phyloP scores from a whole-genome alignment of 2,888 invertebrate species.

The Papilio protenor region DNA sequence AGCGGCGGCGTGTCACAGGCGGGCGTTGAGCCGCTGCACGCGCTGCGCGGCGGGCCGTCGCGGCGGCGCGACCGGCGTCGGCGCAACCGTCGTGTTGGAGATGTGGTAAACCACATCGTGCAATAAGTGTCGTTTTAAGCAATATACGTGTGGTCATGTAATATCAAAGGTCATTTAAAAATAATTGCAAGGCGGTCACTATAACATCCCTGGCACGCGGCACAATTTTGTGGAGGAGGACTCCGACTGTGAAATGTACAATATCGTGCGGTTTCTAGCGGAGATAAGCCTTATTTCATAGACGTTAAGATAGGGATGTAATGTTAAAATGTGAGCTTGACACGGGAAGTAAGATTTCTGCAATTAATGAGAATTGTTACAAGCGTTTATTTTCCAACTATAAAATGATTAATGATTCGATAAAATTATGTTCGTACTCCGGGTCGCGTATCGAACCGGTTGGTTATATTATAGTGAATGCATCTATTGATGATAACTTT shows the following conservation, averaged over 20 bases:
- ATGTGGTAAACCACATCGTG: constrained; percentile 22
- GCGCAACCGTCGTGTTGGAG: constrained; percentile 1
- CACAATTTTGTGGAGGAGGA: background rate
- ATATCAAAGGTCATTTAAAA: constrained; percentile 3
- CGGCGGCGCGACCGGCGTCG: background rate
- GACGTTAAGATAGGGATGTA: background rate
- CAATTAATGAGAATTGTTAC: constrained; percentile 1
- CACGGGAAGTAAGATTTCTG: background rate
- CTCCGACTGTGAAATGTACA: constrained; percentile 3
- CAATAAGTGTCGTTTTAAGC: constrained; percentile 41
- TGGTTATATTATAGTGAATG: background rate
- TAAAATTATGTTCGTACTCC: background rate
- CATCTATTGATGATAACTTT: background rate
- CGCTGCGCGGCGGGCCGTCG: constrained; percentile 13
- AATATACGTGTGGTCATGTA: constrained; percentile 43
- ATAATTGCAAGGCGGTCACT: background rate
- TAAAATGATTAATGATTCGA: background rate
- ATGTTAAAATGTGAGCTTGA: background rate
- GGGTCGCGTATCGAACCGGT: background rate
- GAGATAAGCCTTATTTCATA: constrained; percentile 8
- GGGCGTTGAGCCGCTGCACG: background rate
- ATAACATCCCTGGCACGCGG: background rate
- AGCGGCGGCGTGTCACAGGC: background rate
- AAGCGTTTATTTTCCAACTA: background rate
- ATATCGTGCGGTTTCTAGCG: background rate